phyloP scores from a whole-genome alignment of 1,140 invertebrate species.

The Lamellibrachia luymesi region DNA sequence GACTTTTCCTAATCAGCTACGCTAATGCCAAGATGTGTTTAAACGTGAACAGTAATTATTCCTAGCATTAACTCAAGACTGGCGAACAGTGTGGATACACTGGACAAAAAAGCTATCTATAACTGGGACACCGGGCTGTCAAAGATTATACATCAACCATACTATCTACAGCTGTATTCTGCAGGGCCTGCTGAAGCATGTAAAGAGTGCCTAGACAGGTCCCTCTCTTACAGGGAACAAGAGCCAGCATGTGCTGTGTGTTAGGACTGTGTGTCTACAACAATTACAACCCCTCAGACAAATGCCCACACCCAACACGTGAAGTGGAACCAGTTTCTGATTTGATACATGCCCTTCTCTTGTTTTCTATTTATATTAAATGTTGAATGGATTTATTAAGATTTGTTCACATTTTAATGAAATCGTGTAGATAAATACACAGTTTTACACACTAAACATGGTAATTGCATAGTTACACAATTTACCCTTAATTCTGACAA shows the following conservation, averaged over 20 bases:
- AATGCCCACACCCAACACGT: background rate
- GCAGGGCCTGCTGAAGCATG: slow-evolving; percentile 2
- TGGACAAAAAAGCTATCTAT: background rate
- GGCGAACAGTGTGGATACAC: too few relatives aligned
- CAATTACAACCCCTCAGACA: background rate
- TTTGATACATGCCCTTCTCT: background rate
- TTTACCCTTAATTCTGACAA: background rate
- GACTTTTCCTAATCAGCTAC: background rate
- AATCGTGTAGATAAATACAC: background rate
- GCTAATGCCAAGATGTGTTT: background rate
- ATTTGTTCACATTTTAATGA: background rate
- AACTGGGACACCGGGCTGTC: background rate
- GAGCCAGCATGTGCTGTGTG: background rate
- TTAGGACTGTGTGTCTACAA: background rate
- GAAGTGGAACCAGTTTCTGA: background rate
- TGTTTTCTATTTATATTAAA: background rate
- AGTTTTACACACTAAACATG: background rate
- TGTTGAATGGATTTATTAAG: background rate
- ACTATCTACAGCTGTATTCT: background rate
- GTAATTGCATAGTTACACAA: background rate
- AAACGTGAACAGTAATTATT: background rate
- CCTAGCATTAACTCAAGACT: background rate
- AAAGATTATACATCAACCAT: background rate
- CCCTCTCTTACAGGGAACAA: too few relatives aligned
- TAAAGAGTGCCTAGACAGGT: slow-evolving; percentile 4